Evolutionary conservation across 2,888 invertebrate genomes (phyloP), one percentile per base, ranked within the genome.

Genomic region (Caenorhabditis panamensis): DNA sequence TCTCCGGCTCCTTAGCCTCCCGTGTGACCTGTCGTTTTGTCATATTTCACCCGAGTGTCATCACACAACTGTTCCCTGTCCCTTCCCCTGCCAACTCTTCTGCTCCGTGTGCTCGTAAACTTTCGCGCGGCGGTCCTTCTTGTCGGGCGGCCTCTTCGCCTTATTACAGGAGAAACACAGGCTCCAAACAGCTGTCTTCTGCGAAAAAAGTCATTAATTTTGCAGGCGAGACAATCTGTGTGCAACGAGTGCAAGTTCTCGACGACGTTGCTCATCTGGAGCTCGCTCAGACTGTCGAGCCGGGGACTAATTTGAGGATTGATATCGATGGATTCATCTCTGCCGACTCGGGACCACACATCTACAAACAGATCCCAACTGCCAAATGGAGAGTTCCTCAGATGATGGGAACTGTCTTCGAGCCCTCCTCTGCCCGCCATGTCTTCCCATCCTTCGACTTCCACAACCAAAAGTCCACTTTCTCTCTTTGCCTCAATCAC

Each of bases 161-260:
- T 53, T 26, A 26, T 53, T 53, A 26, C 53, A 22, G 54, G 54
- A 31, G 31, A 4, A 31, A 31, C 31, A 11, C 4, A n/a, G n/a
- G n/a, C n/a, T 6, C 28, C 5, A 3, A 31, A 22, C 24, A 41
- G 59, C 36, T 41, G 59, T 24, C 41, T 2, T 4, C 22, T 3
- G 20, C 13, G 1, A 44, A 31, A 67, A 26, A 18, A 67, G 16
- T 24, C 13, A 54, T 9, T 51, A 28, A 51, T 13, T 82, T 84
- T 41, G 41, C 72, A 85, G 85, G 83, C n/a, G 71, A 78, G 59
- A 82, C 83, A 13, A 61, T 85, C 16, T 85, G 85, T 49, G 80
- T 85, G 8, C 20, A 78, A 5, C 47, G 54, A 31, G 41, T 73
- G 5, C 63, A 72, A 22, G 47, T 37, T 18, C 26, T 56, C 31